phyloP scores from a whole-genome alignment of 2,888 invertebrate species.

The Trichogramma evanescens region DNA sequence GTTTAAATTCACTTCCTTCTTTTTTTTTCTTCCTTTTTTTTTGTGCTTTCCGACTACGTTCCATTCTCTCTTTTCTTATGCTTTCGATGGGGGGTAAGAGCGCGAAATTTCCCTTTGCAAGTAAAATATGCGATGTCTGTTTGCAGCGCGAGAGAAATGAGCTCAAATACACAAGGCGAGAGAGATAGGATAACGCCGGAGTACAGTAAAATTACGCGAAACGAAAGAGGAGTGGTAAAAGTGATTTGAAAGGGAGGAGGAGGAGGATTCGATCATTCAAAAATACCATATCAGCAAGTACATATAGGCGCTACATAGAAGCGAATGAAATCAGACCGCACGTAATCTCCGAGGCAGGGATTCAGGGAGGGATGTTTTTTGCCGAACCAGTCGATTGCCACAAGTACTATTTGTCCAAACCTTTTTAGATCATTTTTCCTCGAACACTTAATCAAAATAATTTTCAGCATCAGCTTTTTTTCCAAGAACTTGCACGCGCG shows the following conservation, averaged over 20 bases:
- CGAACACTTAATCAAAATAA: too few relatives aligned
- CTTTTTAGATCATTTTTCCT: too few relatives aligned
- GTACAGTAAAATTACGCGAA: not conserved
- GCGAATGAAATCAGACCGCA: slow-evolving; percentile 3
- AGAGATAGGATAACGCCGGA: not conserved
- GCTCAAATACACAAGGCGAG: slow-evolving; percentile 9
- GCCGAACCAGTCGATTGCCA: too few relatives aligned
- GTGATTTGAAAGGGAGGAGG: slow-evolving; percentile 12
- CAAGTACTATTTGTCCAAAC: too few relatives aligned
- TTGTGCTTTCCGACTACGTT: slow-evolving; percentile 4
- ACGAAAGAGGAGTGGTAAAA: not conserved
- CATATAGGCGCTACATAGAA: not conserved
- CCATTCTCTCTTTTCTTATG: slow-evolving; percentile 14
- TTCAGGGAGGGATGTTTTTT: too few relatives aligned
- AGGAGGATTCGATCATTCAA: slow-evolving; percentile 6
- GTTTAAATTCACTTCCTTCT: slow-evolving; percentile 7
- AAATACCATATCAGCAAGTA: slow-evolving; percentile 13
- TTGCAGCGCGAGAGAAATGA: slow-evolving; percentile 9
- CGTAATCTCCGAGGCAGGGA: too few relatives aligned
- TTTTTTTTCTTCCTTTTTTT: slow-evolving; percentile 9
- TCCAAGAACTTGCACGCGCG: not conserved
- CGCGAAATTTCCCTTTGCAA: slow-evolving; percentile 14
- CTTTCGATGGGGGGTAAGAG: slow-evolving; percentile 6
- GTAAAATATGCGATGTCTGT: slow-evolving; percentile 18
- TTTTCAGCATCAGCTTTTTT: not conserved